Percentiles rank a stretch among this genome's conserved stretches.
Evolutionary conservation across 2,888 invertebrate species (phyloP).

Genomic region (Lomographa bimaculata): DNA sequence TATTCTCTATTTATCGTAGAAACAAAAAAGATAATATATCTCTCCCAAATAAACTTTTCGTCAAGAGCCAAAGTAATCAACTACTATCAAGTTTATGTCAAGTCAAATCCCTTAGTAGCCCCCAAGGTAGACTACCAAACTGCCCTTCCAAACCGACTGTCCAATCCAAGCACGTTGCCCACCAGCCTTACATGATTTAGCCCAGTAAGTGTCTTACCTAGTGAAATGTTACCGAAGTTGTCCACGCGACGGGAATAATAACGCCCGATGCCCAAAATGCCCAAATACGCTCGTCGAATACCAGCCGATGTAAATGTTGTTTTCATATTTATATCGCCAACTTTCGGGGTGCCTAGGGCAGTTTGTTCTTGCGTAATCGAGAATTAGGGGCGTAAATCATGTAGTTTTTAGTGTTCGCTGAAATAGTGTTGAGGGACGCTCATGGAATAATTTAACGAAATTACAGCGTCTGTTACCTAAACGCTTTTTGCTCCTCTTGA

Average conservation of each 20-base stretch:
- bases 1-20: too few species aligned
- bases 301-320: constrained; percentile 61
- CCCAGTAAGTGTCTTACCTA: constrained; percentile 58
- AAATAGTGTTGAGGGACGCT: too few species aligned
- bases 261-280: constrained; percentile 29
- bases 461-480: too few species aligned
- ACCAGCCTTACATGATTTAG: constrained; percentile 52
- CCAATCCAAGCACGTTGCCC: constrained; percentile 37
- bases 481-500: too few species aligned
- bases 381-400: constrained; percentile 14
- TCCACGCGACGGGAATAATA: constrained; percentile 57
- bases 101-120: too few species aligned
- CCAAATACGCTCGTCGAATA: too few species aligned
- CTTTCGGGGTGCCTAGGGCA: constrained; percentile 8
- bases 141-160: constrained; percentile 25
- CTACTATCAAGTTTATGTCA: too few species aligned
- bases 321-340: constrained; percentile 47
- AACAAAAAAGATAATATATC: too few species aligned
- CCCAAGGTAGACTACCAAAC: too few species aligned
- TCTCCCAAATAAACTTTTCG: too few species aligned
- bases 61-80: too few species aligned
- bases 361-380: constrained; percentile 12
- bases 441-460: too few species aligned
- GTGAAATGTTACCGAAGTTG: constrained; percentile 66
- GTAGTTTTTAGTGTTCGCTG: constrained; percentile 2